Percentiles rank a stretch among this genome's conserved stretches.
Evolutionary conservation across 2,113 vertebrate species (phyloP).

Genomic region (Sinocyclocheilus grahami): DNA sequence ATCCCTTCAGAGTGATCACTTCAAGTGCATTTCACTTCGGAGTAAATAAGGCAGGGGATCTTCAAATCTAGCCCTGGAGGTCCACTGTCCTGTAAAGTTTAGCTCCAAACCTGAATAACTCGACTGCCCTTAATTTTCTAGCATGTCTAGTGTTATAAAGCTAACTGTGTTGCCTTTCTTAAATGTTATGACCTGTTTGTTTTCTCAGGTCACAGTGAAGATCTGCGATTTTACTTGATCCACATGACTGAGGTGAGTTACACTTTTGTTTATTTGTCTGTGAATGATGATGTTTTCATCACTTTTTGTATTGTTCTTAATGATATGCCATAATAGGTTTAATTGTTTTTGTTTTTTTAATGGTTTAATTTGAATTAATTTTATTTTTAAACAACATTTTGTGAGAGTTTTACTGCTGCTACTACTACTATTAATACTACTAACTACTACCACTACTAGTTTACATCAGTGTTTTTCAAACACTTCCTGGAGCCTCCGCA

Average conservation of each 20-base stretch:
- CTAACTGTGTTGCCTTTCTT: background rate
- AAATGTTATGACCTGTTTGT: background rate
- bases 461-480: too few relatives aligned
- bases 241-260: constrained; percentile 78
- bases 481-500: background rate
- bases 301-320: too few relatives aligned
- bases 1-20: background rate
- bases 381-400: too few relatives aligned
- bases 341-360: too few relatives aligned
- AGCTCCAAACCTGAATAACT: background rate
- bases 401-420: too few relatives aligned
- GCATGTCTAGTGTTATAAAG: background rate
- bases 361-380: too few relatives aligned
- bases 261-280: background rate
- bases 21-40: background rate
- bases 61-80: background rate
- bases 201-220: constrained; percentile 72
- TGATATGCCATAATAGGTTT: too few relatives aligned
- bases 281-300: background rate
- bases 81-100: background rate
- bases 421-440: too few relatives aligned
- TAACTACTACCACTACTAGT: too few relatives aligned
- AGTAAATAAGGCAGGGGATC: background rate
- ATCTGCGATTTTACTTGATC: constrained; percentile 76
- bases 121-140: too few relatives aligned